A percentile compares a stretch with the other conserved stretches of the same genome.
Conservation (phyloP, 1,140 invertebrate genomes). For the Frieseomelitta varia region DNA sequence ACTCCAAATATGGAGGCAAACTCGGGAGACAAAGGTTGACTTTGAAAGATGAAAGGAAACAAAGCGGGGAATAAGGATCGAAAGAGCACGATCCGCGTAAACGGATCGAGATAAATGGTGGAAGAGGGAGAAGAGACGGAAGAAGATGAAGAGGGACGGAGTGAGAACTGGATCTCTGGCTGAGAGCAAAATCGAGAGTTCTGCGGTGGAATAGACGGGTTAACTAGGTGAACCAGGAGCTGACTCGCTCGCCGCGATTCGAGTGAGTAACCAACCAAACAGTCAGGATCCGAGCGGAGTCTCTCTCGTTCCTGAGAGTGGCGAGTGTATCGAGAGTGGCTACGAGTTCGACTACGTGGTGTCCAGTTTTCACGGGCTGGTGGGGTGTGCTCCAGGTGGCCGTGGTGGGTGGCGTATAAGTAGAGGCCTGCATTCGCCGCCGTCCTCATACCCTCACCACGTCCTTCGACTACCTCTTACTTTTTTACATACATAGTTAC, state of each 20-base stretch:
- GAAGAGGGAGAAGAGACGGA: neutral
- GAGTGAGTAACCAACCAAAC: constrained; percentile 17
- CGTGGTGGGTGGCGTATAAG: constrained; percentile 81
- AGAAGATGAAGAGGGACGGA: neutral
- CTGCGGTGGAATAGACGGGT: neutral
- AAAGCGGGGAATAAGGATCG: too few relatives aligned
- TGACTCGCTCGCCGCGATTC: neutral
- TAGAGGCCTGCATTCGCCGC: constrained; percentile 80
- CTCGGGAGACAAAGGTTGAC: too few relatives aligned
- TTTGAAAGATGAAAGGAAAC: too few relatives aligned
- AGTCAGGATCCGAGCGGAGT: constrained; percentile 31
- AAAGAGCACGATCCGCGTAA: too few relatives aligned
- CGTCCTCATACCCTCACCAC: constrained; percentile 82
- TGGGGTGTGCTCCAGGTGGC: constrained; percentile 75
- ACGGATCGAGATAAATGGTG: too few relatives aligned
- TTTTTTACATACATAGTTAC: constrained; percentile 75
- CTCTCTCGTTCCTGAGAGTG: constrained; percentile 16
- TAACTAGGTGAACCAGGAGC: neutral
- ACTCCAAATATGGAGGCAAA: too few relatives aligned
- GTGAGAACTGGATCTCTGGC: neutral
- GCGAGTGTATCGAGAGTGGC: constrained; percentile 15
- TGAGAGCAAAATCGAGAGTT: neutral
- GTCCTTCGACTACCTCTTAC: constrained; percentile 78
- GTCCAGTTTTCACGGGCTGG: constrained; percentile 76
- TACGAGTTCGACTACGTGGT: constrained; percentile 62